These are phyloP conservation scores for Anniella stebbinsi DNA, from an alignment of 2,797 vertebrate genomes.

Conservation along the genomic window DNA sequence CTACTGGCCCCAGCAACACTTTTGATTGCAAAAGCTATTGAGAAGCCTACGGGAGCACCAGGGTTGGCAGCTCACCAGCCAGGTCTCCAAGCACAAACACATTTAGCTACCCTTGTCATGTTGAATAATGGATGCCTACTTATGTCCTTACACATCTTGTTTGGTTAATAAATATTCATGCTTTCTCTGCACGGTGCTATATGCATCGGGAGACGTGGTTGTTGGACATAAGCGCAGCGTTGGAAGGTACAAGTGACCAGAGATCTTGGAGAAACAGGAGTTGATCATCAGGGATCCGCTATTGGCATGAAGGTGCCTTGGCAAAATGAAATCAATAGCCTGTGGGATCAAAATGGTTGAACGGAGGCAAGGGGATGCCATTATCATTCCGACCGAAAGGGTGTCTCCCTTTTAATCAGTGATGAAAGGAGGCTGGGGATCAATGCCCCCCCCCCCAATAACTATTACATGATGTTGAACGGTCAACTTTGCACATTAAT, in stretches of 20 bases:
- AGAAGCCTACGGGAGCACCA: background rate
- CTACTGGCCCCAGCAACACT: background rate
- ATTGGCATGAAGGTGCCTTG: background rate
- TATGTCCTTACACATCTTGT: conserved; percentile 38
- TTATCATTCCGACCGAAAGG: background rate
- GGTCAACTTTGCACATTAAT: background rate
- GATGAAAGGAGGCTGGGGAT: background rate
- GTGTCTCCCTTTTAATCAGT: background rate
- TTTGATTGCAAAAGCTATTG: background rate
- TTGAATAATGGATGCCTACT: conserved; percentile 44
- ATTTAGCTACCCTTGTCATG: conserved; percentile 25
- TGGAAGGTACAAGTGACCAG: background rate
- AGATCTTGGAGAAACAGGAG: background rate
- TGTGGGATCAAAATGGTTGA: background rate
- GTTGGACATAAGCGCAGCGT: background rate
- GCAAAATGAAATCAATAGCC: too few species aligned
- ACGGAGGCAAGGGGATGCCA: background rate
- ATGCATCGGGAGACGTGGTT: background rate
- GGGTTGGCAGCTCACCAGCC: conserved; percentile 16
- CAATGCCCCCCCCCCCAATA: background rate
- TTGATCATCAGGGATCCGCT: background rate
- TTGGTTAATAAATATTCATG: conserved; percentile 34
- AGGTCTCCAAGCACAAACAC: conserved; percentile 20
- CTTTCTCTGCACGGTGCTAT: background rate
- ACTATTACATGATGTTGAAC: background rate